Percentiles rank a stretch among this genome's conserved stretches.
Evolutionary conservation across 2,888 invertebrate genomes (phyloP).

Genomic region (Plagodis dolabraria): DNA sequence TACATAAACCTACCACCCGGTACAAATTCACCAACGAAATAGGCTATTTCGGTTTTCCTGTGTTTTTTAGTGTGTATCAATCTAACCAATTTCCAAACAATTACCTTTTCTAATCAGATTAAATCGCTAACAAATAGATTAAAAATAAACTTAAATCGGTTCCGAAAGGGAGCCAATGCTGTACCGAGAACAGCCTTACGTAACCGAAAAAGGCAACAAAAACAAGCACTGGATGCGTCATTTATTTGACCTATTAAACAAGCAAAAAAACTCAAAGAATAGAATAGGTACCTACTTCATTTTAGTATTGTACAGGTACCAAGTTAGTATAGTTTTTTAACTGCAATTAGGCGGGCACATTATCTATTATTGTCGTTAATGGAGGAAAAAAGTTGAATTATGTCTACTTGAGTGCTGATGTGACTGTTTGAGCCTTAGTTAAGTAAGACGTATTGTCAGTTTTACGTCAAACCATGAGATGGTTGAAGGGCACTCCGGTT

Average conservation of each 20-base stretch:
- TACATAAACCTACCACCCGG: too few species aligned
- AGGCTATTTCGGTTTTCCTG: too few species aligned
- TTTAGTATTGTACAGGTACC: slow-evolving; percentile 5
- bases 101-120: not conserved
- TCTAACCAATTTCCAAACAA: too few species aligned
- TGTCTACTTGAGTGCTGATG: slow-evolving; percentile 23
- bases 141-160: not conserved
- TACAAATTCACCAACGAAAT: too few species aligned
- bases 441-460: not conserved
- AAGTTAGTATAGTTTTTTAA: slow-evolving; percentile 41
- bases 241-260: slow-evolving; percentile 68
- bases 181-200: slow-evolving; percentile 23
- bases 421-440: slow-evolving; percentile 8
- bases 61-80: too few species aligned
- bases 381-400: slow-evolving; percentile 38
- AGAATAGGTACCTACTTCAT: slow-evolving; percentile 22
- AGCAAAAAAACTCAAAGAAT: slow-evolving; percentile 45
- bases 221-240: slow-evolving; percentile 52
- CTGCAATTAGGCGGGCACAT: slow-evolving; percentile 51
- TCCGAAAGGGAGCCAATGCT: slow-evolving; percentile 11
- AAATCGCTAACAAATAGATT: not conserved
- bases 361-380: slow-evolving; percentile 48
- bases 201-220: slow-evolving; percentile 29
- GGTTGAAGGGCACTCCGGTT: too few species aligned
- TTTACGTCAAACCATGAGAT: too few species aligned